These are phyloP conservation scores for Phenganax subtilis DNA, from an alignment of 92 coral and sea anemone genomes.

Conservation along the genomic window DNA sequence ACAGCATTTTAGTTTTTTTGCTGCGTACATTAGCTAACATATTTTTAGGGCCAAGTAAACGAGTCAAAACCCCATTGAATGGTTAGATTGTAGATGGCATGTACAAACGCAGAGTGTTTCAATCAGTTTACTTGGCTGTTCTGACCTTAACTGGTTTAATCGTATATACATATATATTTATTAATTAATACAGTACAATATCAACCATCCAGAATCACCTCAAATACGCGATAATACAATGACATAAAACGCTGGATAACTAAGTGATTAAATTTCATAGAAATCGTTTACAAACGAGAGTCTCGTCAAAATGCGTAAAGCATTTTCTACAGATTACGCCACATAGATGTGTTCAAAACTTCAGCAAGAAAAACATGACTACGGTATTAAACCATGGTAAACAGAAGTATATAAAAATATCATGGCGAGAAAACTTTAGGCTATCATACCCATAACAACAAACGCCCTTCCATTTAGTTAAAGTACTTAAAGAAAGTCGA, in stretches of 20 bases:
- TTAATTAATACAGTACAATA: neutral
- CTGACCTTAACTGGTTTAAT: constrained; percentile 6
- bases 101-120: neutral
- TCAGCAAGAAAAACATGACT: neutral
- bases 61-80: too few relatives aligned
- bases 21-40: too few relatives aligned
- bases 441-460: too few relatives aligned
- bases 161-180: constrained; percentile 16
- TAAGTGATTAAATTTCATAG: constrained; percentile 34
- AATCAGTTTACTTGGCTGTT: neutral
- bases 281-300: constrained; percentile 37
- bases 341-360: neutral
- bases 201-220: neutral
- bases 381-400: neutral
- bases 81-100: neutral
- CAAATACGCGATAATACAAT: constrained; percentile 12
- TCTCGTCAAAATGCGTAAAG: constrained; percentile 42
- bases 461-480: too few relatives aligned
- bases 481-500: too few relatives aligned
- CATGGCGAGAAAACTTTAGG: too few relatives aligned
- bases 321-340: constrained; percentile 13
- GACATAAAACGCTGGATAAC: constrained; percentile 33
- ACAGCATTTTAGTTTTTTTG: too few relatives aligned
- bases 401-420: neutral
- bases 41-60: too few relatives aligned